Percentiles rank a stretch among this genome's conserved stretches.
Evolutionary conservation across 2,888 invertebrate genomes (phyloP).

Genomic region (Hirtodrosophila duncani): DNA sequence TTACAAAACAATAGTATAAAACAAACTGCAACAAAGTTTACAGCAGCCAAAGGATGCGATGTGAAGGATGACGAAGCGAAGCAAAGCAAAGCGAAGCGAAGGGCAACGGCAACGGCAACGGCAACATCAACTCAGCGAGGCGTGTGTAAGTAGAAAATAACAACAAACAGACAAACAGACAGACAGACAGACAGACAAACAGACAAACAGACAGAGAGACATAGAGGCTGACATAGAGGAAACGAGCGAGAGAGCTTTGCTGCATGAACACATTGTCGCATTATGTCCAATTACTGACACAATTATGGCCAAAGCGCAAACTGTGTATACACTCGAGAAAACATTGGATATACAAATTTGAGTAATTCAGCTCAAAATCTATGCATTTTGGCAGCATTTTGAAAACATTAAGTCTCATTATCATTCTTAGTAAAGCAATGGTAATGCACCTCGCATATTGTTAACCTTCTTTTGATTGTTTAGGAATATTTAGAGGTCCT

Average conservation of each 20-base stretch:
- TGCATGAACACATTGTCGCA: constrained; percentile 72
- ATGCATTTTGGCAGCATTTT: no score
- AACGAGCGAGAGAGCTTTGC: constrained; percentile 37
- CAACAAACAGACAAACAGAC: constrained; percentile 14
- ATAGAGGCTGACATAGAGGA: constrained; percentile 5
- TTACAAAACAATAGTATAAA: constrained; percentile 72
- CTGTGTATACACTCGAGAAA: no score
- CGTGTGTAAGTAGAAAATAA: constrained; percentile 40
- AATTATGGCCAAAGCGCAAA: constrained; percentile 74
- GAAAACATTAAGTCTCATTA: no score
- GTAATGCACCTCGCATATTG: no score
- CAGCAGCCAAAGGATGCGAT: no score
- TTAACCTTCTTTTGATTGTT: no score
- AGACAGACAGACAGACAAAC: constrained; percentile 1
- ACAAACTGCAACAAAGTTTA: constrained; percentile 65
- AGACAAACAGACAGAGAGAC: constrained; percentile 1
- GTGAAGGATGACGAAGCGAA: neutral
- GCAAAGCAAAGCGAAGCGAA: constrained; percentile 1
- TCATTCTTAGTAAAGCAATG: no score
- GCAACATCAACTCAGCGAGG: constrained; percentile 30
- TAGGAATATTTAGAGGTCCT: no score
- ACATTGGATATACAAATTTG: no score
- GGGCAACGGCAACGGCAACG: neutral
- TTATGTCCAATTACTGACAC: constrained; percentile 78
- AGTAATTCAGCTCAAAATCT: no score